Evolutionary conservation across 2,888 invertebrate species (phyloP).

Genomic region (Seira musarum): DNA sequence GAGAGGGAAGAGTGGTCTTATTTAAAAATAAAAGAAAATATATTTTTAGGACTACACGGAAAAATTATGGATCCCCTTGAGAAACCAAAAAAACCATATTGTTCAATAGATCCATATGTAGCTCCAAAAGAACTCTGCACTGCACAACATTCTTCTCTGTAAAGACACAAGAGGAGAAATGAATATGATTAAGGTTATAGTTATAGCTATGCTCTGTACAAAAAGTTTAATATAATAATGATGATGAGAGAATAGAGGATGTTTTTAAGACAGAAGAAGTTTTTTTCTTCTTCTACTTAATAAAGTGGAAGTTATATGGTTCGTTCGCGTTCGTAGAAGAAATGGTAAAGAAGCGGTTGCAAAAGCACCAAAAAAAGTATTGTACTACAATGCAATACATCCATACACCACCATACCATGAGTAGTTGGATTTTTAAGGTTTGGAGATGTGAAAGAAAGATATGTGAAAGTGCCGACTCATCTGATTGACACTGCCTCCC

Average conservation of each 20-base stretch:
- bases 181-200: conserved; percentile 19
- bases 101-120: conserved; percentile 54
- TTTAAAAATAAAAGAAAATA: neutral
- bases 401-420: too few species aligned
- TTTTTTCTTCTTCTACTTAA: too few species aligned
- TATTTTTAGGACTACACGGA: conserved; percentile 42
- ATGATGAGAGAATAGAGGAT: conserved; percentile 49
- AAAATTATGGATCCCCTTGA: conserved; percentile 51
- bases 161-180: conserved; percentile 42
- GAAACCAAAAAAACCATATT: conserved; percentile 47
- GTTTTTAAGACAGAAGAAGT: conserved; percentile 55
- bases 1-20: conserved; percentile 51
- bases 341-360: too few species aligned
- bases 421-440: too few species aligned
- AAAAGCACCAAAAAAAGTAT: too few species aligned
- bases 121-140: neutral
- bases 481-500: conserved; percentile 69
- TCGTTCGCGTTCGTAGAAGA: too few species aligned
- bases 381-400: too few species aligned
- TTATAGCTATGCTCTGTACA: too few species aligned
- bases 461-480: conserved; percentile 69
- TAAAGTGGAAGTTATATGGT: too few species aligned
- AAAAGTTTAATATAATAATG: too few species aligned
- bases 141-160: conserved; percentile 26
- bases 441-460: conserved; percentile 55